Conservation (phyloP, 2,888 invertebrate species). For the Cabera pusaria region DNA sequence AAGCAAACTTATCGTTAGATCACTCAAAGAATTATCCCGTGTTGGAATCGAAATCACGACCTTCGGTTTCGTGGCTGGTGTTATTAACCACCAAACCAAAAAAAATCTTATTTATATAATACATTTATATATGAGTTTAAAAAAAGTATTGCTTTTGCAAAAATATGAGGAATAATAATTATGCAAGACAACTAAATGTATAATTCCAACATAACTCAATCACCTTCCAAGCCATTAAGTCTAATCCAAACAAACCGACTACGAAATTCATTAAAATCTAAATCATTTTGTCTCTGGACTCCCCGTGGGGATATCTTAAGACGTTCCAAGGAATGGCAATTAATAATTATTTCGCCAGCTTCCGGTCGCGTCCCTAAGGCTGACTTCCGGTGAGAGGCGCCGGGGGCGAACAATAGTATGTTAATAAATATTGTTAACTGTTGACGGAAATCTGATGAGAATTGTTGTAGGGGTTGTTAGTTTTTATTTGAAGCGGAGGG, state of each 20-base stretch:
- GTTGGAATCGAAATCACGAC: no score
- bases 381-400: constrained; percentile 50
- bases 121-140: no score
- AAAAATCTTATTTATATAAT: no score
- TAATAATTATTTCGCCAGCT: constrained; percentile 80
- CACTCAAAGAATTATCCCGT: no score
- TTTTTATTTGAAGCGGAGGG: constrained; percentile 25
- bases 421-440: constrained; percentile 49
- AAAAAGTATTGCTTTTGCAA: no score
- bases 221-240: constrained; percentile 41
- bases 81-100: no score
- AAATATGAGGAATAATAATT: no score
- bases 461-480: constrained; percentile 32
- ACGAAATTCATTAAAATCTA: constrained; percentile 43
- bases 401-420: constrained; percentile 43
- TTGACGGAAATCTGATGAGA: constrained; percentile 40
- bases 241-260: constrained; percentile 27
- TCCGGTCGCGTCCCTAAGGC: constrained; percentile 64
- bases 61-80: no score
- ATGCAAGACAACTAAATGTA: no score
- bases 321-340: constrained; percentile 62
- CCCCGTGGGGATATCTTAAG: constrained; percentile 64
- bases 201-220: constrained; percentile 1
- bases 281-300: constrained; percentile 44
- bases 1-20: no score